A percentile compares a stretch with the other conserved stretches of the same genome.
These are phyloP conservation scores for Cerastis rubricosa DNA, from an alignment of 2,888 invertebrate species.

Conservation along the genomic window DNA sequence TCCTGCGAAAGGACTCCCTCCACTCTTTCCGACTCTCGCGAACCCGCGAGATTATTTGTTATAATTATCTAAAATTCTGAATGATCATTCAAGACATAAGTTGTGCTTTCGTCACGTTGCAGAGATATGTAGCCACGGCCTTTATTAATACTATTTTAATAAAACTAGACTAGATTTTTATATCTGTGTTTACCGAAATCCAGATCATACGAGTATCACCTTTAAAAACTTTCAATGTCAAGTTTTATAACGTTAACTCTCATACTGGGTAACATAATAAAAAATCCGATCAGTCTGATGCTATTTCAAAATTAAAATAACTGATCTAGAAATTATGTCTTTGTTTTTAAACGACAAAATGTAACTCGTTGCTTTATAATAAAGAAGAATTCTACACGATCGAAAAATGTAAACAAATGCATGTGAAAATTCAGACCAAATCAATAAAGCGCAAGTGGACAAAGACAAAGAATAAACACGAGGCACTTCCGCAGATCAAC, in stretches of 20 bases:
- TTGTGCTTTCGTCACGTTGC: neutral
- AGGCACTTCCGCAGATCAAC: neutral
- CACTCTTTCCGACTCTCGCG: too few species aligned
- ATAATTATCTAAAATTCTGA: neutral
- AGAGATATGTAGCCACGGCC: neutral
- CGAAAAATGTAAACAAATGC: neutral
- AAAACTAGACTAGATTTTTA: slow-evolving; percentile 14
- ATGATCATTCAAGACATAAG: neutral
- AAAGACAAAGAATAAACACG: slow-evolving; percentile 17
- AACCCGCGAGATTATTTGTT: too few species aligned
- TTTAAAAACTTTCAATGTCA: slow-evolving; percentile 19
- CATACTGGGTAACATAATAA: neutral
- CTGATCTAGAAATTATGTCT: too few species aligned
- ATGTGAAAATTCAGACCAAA: neutral
- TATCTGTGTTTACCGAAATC: neutral
- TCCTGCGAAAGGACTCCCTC: too few species aligned
- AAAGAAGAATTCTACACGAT: neutral
- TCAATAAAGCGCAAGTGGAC: slow-evolving; percentile 5
- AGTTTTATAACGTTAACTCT: neutral
- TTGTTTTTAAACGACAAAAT: neutral
- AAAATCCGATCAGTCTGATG: neutral
- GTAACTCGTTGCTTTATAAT: neutral
- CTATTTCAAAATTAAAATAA: neutral
- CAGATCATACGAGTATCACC: neutral
- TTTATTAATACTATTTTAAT: slow-evolving; percentile 1